Base-by-base conservation (phyloP, 1,140 invertebrate species). In the Schmidtea mediterranea region DNA sequence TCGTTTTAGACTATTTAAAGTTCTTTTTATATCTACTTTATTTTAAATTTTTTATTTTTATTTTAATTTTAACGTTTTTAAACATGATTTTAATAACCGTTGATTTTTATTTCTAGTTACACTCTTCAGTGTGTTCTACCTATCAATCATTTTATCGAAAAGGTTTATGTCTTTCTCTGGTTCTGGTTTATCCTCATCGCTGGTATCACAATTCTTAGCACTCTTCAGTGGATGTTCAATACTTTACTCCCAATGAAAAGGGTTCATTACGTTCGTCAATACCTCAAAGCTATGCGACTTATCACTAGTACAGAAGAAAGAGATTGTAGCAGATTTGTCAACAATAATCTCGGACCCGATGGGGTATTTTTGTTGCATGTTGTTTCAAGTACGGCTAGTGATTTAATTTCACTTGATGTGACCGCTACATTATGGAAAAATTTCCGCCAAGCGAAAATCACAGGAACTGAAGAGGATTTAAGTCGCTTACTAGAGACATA, bases 81-180 rank as follows among this genome's bases (percentile, higher is more conserved):
- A 6, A 32, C 10, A 6, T 32, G 26, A 32, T 32, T 32, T 32
- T 32, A 32, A 6, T 32, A 6, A 32, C 10, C 26, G 3, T 39
- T 39, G 13, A 39, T 48, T 32, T 48, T 40, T 48, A 8, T 16
- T 5, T 22, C 23, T 40, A 48, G 46, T 18, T 67, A 72, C 55
- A 69, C 66, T 36, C 66, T 70, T 36, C 69, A 71, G 51, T 71
- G 69, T 54, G 67, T 69, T 18, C 66, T 71, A 22, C 70, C 70
- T 48, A 71, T 71, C 41, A 71, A 72, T 52, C 58, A 71, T 22
- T 71, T 71, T 57, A 70, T 71, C 53, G 69, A 71, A 54, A 71
- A 71, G 56, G 69, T 71, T 16, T 71, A 71, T 55, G 63, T 71
- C 48, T 68, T 71, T 52, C 54, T 72, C 32, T 71, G 70, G 69